Evolutionary conservation across 2,797 vertebrate genomes (phyloP).

Genomic region (Pteropus rufus): DNA sequence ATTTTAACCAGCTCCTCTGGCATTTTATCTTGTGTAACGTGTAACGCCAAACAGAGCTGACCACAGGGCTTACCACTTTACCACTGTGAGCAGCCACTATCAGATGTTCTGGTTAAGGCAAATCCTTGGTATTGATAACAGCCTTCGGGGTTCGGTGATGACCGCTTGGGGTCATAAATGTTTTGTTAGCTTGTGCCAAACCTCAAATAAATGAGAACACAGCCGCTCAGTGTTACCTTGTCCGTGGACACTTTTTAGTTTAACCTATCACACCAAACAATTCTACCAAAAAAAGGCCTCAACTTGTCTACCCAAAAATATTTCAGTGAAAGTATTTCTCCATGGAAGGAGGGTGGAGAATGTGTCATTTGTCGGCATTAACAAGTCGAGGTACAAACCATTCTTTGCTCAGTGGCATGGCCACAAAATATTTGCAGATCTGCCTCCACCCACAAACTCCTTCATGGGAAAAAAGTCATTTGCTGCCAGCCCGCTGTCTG

Average conservation of each 20-base stretch:
- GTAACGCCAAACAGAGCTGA: constrained; percentile 66
- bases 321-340: background rate
- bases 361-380: background rate
- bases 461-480: constrained; percentile 35
- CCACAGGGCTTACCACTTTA: constrained; percentile 60
- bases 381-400: background rate
- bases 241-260: background rate
- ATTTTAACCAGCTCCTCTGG: background rate
- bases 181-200: constrained; percentile 74
- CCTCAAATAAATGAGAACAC: constrained; percentile 70
- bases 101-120: constrained; percentile 60
- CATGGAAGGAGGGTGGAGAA: background rate
- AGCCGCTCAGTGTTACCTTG: constrained; percentile 6
- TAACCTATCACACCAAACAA: background rate
- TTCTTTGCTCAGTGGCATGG: constrained; percentile 38
- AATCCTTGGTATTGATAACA: constrained; percentile 67
- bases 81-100: constrained; percentile 61
- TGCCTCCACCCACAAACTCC: constrained; percentile 32
- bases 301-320: constrained; percentile 40
- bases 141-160: constrained; percentile 41
- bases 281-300: constrained; percentile 4
- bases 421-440: constrained; percentile 45
- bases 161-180: constrained; percentile 63
- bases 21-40: constrained; percentile 26
- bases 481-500: constrained; percentile 50